phyloP scores from a whole-genome alignment of 2,113 vertebrate species.

The Emydura subglobosa region DNA sequence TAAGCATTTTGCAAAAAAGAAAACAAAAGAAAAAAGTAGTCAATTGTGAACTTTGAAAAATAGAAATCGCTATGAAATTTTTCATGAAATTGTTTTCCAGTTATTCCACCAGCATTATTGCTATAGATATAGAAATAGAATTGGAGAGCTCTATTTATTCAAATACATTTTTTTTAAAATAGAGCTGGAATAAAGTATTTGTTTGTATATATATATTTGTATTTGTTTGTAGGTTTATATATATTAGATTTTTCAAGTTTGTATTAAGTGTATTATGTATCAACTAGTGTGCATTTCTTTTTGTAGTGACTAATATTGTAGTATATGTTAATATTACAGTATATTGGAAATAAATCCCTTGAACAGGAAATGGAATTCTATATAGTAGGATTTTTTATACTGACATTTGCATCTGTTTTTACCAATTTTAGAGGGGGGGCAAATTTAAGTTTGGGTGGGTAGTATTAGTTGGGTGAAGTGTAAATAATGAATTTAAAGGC shows the following conservation, averaged over 20 bases:
- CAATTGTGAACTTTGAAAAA: background rate
- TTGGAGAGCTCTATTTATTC: background rate
- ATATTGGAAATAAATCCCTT: background rate
- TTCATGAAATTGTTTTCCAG: background rate
- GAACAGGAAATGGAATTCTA: background rate
- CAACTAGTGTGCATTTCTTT: background rate
- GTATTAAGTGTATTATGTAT: background rate
- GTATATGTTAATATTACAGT: background rate
- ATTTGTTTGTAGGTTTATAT: background rate
- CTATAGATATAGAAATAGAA: background rate
- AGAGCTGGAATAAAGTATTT: background rate
- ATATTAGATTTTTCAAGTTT: background rate
- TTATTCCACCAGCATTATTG: background rate
- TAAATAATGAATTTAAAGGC: background rate
- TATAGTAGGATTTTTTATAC: background rate
- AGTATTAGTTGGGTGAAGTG: background rate
- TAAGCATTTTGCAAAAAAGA: background rate
- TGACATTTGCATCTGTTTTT: background rate
- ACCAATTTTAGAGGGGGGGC: background rate
- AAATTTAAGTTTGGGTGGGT: background rate
- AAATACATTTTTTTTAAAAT: background rate
- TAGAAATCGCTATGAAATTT: background rate
- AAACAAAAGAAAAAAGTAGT: background rate
- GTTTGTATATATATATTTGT: background rate
- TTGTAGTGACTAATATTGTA: background rate